Base-by-base conservation (phyloP, 2,888 invertebrate species). In the Cryptophagus acutangulus region DNA sequence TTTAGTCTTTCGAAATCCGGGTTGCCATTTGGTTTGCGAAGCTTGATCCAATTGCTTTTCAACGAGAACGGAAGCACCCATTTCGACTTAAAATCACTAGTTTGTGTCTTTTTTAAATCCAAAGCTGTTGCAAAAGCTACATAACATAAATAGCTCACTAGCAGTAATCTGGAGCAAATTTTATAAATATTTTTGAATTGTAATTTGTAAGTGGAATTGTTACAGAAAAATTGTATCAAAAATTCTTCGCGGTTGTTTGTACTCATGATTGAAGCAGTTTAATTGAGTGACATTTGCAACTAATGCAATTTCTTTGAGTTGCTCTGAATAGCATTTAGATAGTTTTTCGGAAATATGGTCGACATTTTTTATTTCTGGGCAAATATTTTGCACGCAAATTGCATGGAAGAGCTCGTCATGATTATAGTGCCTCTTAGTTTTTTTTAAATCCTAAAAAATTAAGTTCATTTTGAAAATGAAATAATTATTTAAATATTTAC, bases 341-440 rank as follows among this genome's bases (percentile, higher is more conserved):
- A 46, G 12, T 17, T 17, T 12, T n/a, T 31, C 16, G 13, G 6
- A 17, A 10, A 40, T 18, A 9, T 26, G 17, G 25, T 26, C 12
- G 18, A 15, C 12, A 40, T 20, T 36, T 28, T 39, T 12, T 13
- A 15, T n/a, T n/a, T 18, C 18, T 28, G 42, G 38, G 33, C 55
- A 47, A 41, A 41, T 33, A 35, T 51, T 41, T 1, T 55, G 40
- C 14, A 47, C 38, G 18, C 57, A 57, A 36, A 57, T 46, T 1
- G 52, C 55, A 30, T 55, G 49, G 35, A 44, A 51, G 5, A 57
- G 37, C 30, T 52, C 51, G 12, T 52, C 46, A 28, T 55, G 55
- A 36, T 55, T 51, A 26, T 57, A 57, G 9, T 50, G 38, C n/a
- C 38, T 30, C 18, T 37, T 48, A 2, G 49, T 46, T 9, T 41